Base-by-base conservation (phyloP, 2,113 vertebrate species). In the Poicephalus gulielmi region DNA sequence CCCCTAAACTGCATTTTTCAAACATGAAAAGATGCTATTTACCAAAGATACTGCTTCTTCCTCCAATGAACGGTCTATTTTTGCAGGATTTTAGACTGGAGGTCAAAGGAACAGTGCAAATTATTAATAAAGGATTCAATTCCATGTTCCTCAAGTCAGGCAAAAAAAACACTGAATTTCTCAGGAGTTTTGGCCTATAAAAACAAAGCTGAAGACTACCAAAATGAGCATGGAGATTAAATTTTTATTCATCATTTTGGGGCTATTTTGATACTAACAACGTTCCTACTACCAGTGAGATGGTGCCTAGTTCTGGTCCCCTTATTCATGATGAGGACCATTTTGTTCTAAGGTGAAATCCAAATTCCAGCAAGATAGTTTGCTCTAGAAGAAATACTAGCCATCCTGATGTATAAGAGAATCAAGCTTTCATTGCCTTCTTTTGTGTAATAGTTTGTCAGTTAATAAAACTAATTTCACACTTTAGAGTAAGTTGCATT, bases 371-470 rank as follows among this genome's bases (percentile, higher is more conserved):
- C 12, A 64, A 71, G 31, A 52, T 5, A 33, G 3, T 57, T 86
- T 83, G 12, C 46, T 67, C 28, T 90, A 57, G 41, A 78, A 92
- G 47, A 60, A 33, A 46, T 24, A 30, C 3, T 37, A 47, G 24
- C 18, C 24, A 22, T 49, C 11, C 28, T 10, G 10, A 79, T 10
- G 31, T 50, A 19, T 63, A 84, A 67, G 60, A 76, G 16, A 87
- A 55, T 80, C 39, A 77, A 66, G 33, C 15, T 66, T 59, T 78
- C 57, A 33, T 71, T 81, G 49, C 39, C 43, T 66, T 49, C 79
- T 91, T 91, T 89, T 92, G 33, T 79, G 74, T 60, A 67, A 83
- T 8, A 94, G 27, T 93, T 96, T 90, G 47, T 30, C 87, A 78
- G 55, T 71, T 25, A 30, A 88, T 91, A 87, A 74, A 66, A 14